Evolutionary conservation across 1,140 invertebrate species (phyloP).

Genomic region (Glomeris maerens): DNA sequence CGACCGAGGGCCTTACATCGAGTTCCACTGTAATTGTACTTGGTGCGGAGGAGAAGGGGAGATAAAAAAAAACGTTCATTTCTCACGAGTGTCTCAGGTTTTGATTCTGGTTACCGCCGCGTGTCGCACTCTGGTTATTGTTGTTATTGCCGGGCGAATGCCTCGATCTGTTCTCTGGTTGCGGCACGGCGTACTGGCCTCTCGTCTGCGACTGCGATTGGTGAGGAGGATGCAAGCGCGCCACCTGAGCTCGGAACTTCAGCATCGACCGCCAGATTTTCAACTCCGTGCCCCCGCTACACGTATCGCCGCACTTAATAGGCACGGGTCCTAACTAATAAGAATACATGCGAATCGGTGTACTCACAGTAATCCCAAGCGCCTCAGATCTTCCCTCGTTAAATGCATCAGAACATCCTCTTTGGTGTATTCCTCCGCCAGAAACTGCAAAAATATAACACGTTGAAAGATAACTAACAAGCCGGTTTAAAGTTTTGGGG

Average conservation of each 20-base stretch:
- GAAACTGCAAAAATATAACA: slow-evolving; percentile 38
- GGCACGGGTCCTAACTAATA: neutral
- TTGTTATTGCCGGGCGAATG: neutral
- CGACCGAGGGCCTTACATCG: too few species aligned
- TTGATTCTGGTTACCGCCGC: neutral
- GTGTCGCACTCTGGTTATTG: too few species aligned
- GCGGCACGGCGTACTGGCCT: neutral
- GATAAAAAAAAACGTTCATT: too few species aligned
- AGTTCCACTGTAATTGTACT: too few species aligned
- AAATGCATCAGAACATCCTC: slow-evolving; percentile 59
- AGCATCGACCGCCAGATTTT: slow-evolving; percentile 43
- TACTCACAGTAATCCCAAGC: slow-evolving; percentile 51
- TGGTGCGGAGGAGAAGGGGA: too few species aligned
- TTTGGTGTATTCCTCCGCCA: slow-evolving; percentile 58
- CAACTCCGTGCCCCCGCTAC: slow-evolving; percentile 42
- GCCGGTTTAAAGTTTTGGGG: slow-evolving; percentile 14
- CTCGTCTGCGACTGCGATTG: neutral
- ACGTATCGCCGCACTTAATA: slow-evolving; percentile 15
- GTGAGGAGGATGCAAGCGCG: neutral
- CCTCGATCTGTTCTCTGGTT: neutral
- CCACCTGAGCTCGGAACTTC: slow-evolving; percentile 23
- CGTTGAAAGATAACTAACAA: slow-evolving; percentile 17
- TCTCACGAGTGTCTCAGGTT: too few species aligned
- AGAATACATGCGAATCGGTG: slow-evolving; percentile 9
- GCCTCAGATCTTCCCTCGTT: slow-evolving; percentile 56